Base-by-base conservation (phyloP, 2,888 invertebrate genomes). In the Platerodrilus igneus region DNA sequence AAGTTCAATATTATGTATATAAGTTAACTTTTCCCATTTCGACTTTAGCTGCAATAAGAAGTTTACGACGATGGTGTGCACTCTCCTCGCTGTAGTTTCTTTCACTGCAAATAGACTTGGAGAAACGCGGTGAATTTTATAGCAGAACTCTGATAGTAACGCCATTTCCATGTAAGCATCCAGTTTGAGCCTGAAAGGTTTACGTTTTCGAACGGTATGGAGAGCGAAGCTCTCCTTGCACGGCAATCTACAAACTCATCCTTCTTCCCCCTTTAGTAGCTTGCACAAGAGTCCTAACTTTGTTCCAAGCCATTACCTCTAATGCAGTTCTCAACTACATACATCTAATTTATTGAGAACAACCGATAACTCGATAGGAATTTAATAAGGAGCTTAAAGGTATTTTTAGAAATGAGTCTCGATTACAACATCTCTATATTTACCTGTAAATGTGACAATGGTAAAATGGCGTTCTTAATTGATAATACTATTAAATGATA, bases 241-340 rank as follows among this genome's bases (percentile, higher is more conserved):
- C 41, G 35, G 38, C 38, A 35, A 43, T 45, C 45, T 40, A 39
- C 36, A 40, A 45, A 45, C 48, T 43, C 42, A 41, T 47, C 48
- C 41, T 46, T 36, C 37, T 41, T 40, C 32, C 34, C 36, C 30
- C 17, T 22, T 26, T 18, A 28, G 15, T 35, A 31, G 31, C 47
- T 41, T 47, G 47, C 47, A 47, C 37, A 45, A 41, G n/a, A n/a
- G 42, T 42, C 38, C 45, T 47, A 48, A 52, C 49, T 49, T 50
- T 49, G 48, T 53, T 53, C 53, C 55, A 38, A 46, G 38, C 48
- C 55, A 55, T 55, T 52, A 52, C 50, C 50, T 43, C 47, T 41
- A 47, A 47, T 46, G 50, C 49, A 48, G 48, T 50, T 50, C 51
- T 47, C 48, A 51, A 54, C 51, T 51, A 52, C 47, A 47, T 45